Evolutionary conservation across 2,797 vertebrate genomes (phyloP).

Genomic region (Anableps anableps): DNA sequence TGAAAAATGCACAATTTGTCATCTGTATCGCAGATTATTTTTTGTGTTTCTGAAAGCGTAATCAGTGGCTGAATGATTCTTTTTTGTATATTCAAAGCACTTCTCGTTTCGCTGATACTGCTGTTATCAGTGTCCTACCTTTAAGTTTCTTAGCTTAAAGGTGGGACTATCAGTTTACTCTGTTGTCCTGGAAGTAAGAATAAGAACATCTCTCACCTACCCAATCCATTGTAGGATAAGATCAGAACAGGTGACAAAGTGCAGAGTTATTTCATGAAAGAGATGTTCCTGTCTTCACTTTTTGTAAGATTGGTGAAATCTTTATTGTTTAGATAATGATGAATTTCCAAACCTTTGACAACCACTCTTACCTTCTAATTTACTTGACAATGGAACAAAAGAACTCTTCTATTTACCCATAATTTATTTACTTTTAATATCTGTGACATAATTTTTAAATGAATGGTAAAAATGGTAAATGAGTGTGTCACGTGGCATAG

Average conservation of each 20-base stretch:
- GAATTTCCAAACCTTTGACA: background rate
- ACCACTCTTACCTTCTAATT: background rate
- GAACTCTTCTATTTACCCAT: background rate
- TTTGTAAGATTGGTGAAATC: background rate
- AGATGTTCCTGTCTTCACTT: background rate
- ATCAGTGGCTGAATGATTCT: constrained; percentile 14
- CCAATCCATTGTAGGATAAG: constrained; percentile 33
- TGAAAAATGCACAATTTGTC: background rate
- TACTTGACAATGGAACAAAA: background rate
- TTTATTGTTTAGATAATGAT: too few species aligned
- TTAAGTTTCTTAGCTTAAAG: constrained; percentile 55
- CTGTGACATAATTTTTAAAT: too few species aligned
- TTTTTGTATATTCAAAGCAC: constrained; percentile 20
- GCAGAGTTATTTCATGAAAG: background rate
- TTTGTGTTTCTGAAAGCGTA: constrained; percentile 21
- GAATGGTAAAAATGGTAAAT: too few species aligned
- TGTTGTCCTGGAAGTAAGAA: constrained; percentile 35
- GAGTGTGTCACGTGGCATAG: too few species aligned
- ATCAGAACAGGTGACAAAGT: background rate
- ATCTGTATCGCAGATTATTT: constrained; percentile 7
- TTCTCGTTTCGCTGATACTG: constrained; percentile 27
- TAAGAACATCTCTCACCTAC: constrained; percentile 32
- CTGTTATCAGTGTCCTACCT: constrained; percentile 25
- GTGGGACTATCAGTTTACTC: constrained; percentile 51
- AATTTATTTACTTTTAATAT: background rate